Conservation (phyloP, 2,113 vertebrate species). For the Poeciliopsis retropinna region DNA sequence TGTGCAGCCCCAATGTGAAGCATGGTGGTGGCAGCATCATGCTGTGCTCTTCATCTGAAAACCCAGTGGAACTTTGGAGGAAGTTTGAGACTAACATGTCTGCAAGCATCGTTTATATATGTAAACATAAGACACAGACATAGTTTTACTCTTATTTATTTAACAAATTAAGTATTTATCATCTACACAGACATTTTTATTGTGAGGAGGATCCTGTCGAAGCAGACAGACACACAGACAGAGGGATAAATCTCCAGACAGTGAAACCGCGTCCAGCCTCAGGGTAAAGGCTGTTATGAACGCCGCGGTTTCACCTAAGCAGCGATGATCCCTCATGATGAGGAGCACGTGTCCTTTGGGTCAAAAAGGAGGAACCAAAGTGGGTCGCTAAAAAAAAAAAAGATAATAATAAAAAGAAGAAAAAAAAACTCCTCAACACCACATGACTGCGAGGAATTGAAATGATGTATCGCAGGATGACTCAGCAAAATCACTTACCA, state of each 20-base stretch:
- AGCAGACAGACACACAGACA: not conserved
- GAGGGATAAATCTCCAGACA: not conserved
- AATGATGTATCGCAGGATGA: conserved; percentile 11
- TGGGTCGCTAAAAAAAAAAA: not conserved
- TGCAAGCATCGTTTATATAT: not conserved
- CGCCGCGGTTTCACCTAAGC: conserved; percentile 9
- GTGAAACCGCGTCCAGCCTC: conserved; percentile 7
- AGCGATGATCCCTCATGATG: conserved; percentile 45
- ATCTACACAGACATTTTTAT: not conserved
- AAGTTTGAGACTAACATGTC: not conserved
- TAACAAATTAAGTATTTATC: too few relatives aligned
- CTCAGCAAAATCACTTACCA: conserved; percentile 6
- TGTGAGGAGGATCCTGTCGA: not conserved
- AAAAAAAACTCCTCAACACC: not conserved
- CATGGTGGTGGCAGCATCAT: not conserved
- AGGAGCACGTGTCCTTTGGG: conserved; percentile 13
- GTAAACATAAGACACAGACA: not conserved
- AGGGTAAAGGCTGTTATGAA: not conserved
- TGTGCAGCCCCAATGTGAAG: not conserved
- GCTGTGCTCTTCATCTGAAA: not conserved
- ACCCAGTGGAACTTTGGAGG: not conserved
- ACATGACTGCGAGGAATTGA: conserved; percentile 30
- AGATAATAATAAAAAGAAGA: too few relatives aligned
- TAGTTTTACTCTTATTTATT: not conserved
- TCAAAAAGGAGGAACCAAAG: conserved; percentile 16